These are phyloP conservation scores for Hypena proboscidalis DNA, from an alignment of 2,888 invertebrate species.

Conservation along the genomic window DNA sequence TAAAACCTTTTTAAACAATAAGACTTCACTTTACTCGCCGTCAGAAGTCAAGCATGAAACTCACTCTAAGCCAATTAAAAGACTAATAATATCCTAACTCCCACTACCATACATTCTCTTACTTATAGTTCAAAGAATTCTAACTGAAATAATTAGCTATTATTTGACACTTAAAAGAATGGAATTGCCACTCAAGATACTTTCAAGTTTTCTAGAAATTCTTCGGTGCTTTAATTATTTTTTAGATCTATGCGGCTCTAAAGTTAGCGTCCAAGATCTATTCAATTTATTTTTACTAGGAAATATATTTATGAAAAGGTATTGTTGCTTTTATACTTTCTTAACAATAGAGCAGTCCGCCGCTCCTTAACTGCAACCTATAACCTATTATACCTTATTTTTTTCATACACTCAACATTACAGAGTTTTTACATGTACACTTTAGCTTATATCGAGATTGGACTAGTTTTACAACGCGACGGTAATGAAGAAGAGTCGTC, in stretches of 20 bases:
- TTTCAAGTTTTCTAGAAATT: conserved; percentile 35
- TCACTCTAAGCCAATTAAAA: conserved; percentile 29
- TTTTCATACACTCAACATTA: too few species aligned
- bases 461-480: too few species aligned
- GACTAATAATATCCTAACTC: conserved; percentile 27
- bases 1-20: conserved; percentile 10
- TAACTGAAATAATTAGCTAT: conserved; percentile 36
- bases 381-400: too few species aligned
- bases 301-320: too few species aligned
- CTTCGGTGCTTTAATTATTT: conserved; percentile 38
- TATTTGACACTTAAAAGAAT: conserved; percentile 43
- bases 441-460: too few species aligned
- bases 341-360: too few species aligned
- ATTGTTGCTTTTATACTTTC: too few species aligned
- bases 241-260: conserved; percentile 9
- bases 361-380: too few species aligned
- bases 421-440: too few species aligned
- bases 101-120: conserved; percentile 13
- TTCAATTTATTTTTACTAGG: too few species aligned
- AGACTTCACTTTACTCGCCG: conserved; percentile 4
- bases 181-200: conserved; percentile 31
- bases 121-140: conserved; percentile 24
- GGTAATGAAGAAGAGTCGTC: too few species aligned
- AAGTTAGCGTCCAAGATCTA: conserved; percentile 2
- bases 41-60: conserved; percentile 1